Conservation (phyloP, 2,888 invertebrate genomes). For the Heliconius hortense region DNA sequence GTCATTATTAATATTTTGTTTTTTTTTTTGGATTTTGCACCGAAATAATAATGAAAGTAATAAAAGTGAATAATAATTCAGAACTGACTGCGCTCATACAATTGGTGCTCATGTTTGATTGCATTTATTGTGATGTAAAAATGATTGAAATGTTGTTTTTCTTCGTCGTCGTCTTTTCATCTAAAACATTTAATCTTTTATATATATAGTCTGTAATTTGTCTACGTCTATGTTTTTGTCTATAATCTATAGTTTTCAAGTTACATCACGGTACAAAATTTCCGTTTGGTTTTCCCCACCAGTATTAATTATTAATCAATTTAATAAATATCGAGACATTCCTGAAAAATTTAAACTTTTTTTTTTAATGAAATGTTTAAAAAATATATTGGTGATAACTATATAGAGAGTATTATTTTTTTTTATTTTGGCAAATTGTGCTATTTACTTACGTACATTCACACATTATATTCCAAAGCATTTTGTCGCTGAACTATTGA, state of each 20-base stretch:
- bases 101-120: slow-evolving; percentile 44
- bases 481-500: slow-evolving; percentile 12
- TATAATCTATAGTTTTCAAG: not conserved
- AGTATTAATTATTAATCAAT: slow-evolving; percentile 62
- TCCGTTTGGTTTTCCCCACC: slow-evolving; percentile 47
- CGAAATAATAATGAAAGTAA: slow-evolving; percentile 26
- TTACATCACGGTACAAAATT: slow-evolving; percentile 31
- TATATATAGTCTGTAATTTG: slow-evolving; percentile 20
- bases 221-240: not conserved
- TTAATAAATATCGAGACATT: slow-evolving; percentile 67
- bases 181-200: slow-evolving; percentile 1
- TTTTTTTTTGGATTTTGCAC: slow-evolving; percentile 29
- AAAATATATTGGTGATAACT: slow-evolving; percentile 60
- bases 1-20: slow-evolving; percentile 18
- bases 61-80: slow-evolving; percentile 22
- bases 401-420: slow-evolving; percentile 4
- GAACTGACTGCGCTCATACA: slow-evolving; percentile 32
- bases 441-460: not conserved
- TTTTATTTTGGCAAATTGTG: slow-evolving; percentile 5
- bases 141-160: slow-evolving; percentile 18
- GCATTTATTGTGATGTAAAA: slow-evolving; percentile 36
- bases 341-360: slow-evolving; percentile 68
- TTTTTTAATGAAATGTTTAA: slow-evolving; percentile 42
- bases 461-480: slow-evolving; percentile 12
- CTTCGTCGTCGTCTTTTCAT: not conserved